Conservation (phyloP, 2,888 invertebrate genomes). For the Dasysyrphus albostriatus region DNA sequence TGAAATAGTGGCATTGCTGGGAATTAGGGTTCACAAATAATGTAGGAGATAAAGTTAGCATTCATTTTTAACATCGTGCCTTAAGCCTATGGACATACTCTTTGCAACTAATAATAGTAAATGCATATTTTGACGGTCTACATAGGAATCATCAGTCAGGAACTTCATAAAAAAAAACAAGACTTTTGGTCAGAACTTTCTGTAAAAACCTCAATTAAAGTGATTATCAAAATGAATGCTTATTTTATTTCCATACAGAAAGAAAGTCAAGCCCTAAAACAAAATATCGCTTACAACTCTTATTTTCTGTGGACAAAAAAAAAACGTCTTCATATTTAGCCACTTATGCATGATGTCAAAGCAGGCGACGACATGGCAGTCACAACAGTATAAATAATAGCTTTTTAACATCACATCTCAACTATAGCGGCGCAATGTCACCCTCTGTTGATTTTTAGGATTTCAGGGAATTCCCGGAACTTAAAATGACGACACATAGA, state of each 20-base stretch:
- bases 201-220: neutral
- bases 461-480: constrained; percentile 39
- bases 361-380: neutral
- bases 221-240: neutral
- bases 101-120: too few species aligned
- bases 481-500: constrained; percentile 12
- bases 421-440: constrained; percentile 5
- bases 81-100: neutral
- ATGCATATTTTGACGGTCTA: too few species aligned
- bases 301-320: neutral
- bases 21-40: neutral
- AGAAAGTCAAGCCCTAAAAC: too few species aligned
- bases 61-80: neutral
- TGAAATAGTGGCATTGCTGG: neutral
- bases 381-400: neutral
- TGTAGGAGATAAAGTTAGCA: neutral
- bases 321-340: neutral
- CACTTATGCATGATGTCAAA: neutral
- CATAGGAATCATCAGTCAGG: too few species aligned
- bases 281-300: neutral
- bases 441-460: constrained; percentile 13
- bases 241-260: neutral
- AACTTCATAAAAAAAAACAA: too few species aligned
- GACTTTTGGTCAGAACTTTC: neutral
- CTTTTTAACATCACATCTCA: constrained; percentile 4